These are phyloP conservation scores for Hemicordylus capensis DNA, from an alignment of 2,113 vertebrate genomes.

Conservation along the genomic window DNA sequence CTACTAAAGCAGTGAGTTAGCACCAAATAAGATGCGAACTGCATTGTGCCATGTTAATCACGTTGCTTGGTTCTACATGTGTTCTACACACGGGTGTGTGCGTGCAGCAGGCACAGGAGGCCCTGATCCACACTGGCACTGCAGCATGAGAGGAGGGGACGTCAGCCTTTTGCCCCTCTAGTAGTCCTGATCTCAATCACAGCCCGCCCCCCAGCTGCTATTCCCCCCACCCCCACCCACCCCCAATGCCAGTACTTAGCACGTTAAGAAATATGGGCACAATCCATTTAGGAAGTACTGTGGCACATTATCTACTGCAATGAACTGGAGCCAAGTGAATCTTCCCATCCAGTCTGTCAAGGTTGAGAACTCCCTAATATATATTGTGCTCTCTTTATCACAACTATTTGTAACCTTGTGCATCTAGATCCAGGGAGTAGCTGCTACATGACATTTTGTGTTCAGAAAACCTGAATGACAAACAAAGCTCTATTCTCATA, in stretches of 20 bases:
- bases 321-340: neutral
- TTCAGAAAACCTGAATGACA: conserved; percentile 70
- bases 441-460: conserved; percentile 50
- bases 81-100: no score
- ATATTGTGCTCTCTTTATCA: conserved; percentile 16
- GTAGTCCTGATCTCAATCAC: no score
- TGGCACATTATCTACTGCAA: neutral
- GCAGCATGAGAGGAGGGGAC: no score
- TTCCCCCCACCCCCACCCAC: no score
- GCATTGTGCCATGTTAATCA: no score
- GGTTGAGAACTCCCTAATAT: neutral
- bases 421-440: conserved; percentile 42
- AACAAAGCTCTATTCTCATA: conserved; percentile 61
- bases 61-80: no score
- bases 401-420: conserved; percentile 44
- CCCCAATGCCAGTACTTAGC: neutral
- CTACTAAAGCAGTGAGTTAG: no score
- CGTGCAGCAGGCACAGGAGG: no score
- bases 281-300: neutral
- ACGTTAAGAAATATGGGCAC: neutral
- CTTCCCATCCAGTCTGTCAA: neutral
- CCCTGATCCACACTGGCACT: no score
- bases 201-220: no score
- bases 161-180: no score
- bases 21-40: no score